Evolutionary conservation across 2,797 vertebrate species (phyloP), one percentile per base, ranked within the genome.

Genomic region (Sylvia borin): DNA sequence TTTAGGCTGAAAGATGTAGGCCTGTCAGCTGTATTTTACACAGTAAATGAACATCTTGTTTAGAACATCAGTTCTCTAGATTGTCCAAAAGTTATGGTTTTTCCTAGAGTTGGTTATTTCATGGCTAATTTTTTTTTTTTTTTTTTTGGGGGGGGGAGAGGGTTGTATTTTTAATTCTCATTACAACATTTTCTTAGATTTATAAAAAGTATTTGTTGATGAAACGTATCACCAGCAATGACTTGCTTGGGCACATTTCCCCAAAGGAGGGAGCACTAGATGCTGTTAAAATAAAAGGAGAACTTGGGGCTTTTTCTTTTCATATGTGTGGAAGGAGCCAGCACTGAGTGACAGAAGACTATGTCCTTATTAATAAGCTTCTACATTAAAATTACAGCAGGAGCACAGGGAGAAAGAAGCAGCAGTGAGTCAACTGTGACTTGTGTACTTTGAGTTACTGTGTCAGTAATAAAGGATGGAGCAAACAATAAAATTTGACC

Each of bases 311-410:
- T 66, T 65, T 82, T 85, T 89, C 65, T 70, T 80, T 73, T 48
- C 53, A 54, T 10, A 0, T n/a, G 25, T 25, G 26, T 84, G 48
- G 50, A 93, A 90, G 72, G 85, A 90, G n/a, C 45, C 34, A 58
- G 31, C 36, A 24, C 32, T 60, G 83, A 92, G 71, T 78, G 91
- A 76, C 81, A 87, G 79, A 83, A 90, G 54, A 57, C 12, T 11
- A 50, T 43, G 43, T 86, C 81, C 61, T 88, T 80, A 45, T 92
- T 92, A 96, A 86, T 93, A 95, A 91, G 17, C 26, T 80, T 70
- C 88, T 93, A 16, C 58, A 85, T 96, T 93, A 93, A 95, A 96
- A 83, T 96, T 97, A 53, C 54, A 95, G 83, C 61, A 86, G 81
- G n/a, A 91, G 67, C 57, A 42, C 19, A 58, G 71, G 84, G 48